Conservation (phyloP, 1,140 invertebrate genomes). For the Tetragnatha versicolor region DNA sequence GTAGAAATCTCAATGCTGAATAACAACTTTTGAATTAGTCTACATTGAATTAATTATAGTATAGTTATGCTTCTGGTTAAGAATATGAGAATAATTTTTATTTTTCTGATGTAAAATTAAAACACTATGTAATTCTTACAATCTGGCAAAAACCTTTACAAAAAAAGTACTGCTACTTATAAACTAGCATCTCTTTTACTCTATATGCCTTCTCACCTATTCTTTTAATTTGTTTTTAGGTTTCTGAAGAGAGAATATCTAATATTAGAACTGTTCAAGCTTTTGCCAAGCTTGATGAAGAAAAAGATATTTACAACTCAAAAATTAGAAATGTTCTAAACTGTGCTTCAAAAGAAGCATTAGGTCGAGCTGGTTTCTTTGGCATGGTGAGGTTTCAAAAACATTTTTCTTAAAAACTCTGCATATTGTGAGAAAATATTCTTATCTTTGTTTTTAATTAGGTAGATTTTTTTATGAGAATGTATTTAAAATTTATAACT, state of each 20-base stretch:
- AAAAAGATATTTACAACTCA: conserved; percentile 74
- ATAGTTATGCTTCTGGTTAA: too few species aligned
- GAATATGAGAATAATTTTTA: too few species aligned
- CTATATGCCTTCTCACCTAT: too few species aligned
- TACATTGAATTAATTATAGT: too few species aligned
- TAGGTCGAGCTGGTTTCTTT: conserved; percentile 88
- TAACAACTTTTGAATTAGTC: too few species aligned
- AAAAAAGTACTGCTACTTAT: too few species aligned
- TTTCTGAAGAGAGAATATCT: conserved; percentile 89
- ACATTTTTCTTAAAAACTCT: background rate
- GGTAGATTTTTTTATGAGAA: background rate
- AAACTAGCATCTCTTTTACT: too few species aligned
- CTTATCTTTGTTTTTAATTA: background rate
- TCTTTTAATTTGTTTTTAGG: conserved; percentile 64
- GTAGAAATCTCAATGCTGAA: too few species aligned
- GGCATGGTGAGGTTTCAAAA: conserved; percentile 75
- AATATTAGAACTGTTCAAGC: conserved; percentile 94
- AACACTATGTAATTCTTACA: too few species aligned
- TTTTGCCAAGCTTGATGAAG: conserved; percentile 85
- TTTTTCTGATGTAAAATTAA: too few species aligned
- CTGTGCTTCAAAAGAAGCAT: conserved; percentile 85
- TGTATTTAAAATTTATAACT: too few species aligned
- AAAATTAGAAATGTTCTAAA: conserved; percentile 78
- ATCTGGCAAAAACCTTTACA: too few species aligned
- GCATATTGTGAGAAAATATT: background rate